Conservation (phyloP, 2,888 invertebrate genomes). For the Habrosyne pyritoides region DNA sequence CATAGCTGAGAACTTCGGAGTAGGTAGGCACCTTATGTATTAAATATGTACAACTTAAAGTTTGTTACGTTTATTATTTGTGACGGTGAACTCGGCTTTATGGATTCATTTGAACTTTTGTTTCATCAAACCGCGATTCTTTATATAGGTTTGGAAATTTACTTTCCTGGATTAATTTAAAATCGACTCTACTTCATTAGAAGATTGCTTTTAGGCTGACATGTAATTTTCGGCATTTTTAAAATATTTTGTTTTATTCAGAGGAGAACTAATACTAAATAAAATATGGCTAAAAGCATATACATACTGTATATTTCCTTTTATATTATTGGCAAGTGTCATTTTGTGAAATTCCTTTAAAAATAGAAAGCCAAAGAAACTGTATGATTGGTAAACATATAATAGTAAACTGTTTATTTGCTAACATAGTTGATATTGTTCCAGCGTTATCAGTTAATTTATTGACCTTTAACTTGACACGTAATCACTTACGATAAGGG, state of each 20-base stretch:
- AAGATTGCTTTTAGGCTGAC: too few relatives aligned
- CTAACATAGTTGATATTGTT: background rate
- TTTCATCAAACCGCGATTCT: too few relatives aligned
- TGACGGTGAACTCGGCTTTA: background rate
- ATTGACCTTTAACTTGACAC: background rate
- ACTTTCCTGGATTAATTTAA: too few relatives aligned
- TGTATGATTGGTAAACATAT: background rate
- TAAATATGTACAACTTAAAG: background rate
- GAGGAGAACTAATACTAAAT: too few relatives aligned
- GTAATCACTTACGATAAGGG: background rate
- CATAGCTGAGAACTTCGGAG: slow-evolving; percentile 14
- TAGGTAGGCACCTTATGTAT: too few relatives aligned
- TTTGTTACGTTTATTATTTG: background rate
- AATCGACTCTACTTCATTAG: too few relatives aligned
- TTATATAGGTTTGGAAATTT: too few relatives aligned
- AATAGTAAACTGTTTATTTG: background rate
- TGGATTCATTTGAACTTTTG: background rate
- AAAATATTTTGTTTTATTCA: too few relatives aligned
- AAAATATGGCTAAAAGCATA: too few relatives aligned
- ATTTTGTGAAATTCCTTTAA: background rate
- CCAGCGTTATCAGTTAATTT: background rate
- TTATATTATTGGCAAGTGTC: too few relatives aligned
- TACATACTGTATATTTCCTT: too few relatives aligned
- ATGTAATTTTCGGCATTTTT: too few relatives aligned
- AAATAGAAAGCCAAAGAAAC: background rate